These are phyloP conservation scores for Spondyliosoma cantharus DNA, from an alignment of 2,797 vertebrate species.

Conservation along the genomic window DNA sequence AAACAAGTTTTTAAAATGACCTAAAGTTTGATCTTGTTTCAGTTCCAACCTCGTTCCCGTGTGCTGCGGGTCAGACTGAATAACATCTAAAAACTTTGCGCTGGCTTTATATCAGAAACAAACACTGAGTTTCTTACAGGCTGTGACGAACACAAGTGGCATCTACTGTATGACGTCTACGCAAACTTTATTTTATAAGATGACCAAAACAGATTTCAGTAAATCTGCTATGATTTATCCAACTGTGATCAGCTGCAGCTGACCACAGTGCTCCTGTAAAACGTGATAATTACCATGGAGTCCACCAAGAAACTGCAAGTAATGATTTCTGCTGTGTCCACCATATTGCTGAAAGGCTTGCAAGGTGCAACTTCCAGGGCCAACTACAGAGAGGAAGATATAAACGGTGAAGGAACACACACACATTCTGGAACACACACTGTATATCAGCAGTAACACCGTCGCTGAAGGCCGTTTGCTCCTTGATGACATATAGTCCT, in stretches of 20 bases:
- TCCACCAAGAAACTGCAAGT: conserved; percentile 90
- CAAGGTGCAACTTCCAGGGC: conserved; percentile 90
- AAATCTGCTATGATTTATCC: background rate
- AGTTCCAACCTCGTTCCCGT: too few species aligned
- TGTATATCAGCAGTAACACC: background rate
- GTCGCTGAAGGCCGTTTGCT: background rate
- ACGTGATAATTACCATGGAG: conserved; percentile 88
- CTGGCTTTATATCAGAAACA: background rate
- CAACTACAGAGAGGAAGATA: conserved; percentile 80
- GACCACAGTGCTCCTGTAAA: background rate
- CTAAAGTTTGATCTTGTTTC: too few species aligned
- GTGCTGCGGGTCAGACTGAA: too few species aligned
- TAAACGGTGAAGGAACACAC: conserved; percentile 5
- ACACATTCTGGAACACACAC: background rate
- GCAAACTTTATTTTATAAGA: background rate
- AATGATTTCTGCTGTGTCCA: conserved; percentile 91
- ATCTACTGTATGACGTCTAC: background rate
- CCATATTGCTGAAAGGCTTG: conserved; percentile 92
- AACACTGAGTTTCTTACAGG: background rate
- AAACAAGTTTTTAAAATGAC: background rate
- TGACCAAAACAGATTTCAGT: background rate
- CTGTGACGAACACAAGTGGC: background rate
- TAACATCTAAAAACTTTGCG: too few species aligned
- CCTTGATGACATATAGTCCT: background rate
- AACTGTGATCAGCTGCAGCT: background rate